A percentile compares a stretch with the other conserved stretches of the same genome.
Conservation (phyloP, 2,888 invertebrate species). For the Mythimna impura region DNA sequence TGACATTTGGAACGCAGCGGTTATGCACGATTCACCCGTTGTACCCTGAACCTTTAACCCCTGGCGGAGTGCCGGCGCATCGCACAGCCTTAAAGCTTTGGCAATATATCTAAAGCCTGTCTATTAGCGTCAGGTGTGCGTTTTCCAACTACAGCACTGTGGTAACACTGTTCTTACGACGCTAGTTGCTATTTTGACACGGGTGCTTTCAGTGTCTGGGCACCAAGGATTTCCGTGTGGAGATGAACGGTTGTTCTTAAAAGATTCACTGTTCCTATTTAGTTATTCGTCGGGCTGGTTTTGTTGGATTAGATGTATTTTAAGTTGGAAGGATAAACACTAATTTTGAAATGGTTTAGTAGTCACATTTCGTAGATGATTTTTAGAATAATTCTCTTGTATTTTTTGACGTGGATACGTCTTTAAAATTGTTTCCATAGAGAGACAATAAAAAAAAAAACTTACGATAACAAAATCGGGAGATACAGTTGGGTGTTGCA, state of each 20-base stretch:
- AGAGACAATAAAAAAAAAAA: too few relatives aligned
- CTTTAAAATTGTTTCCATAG: too few relatives aligned
- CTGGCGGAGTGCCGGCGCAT: conserved; percentile 44
- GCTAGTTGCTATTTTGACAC: conserved; percentile 5
- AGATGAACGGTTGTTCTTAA: conserved; percentile 30
- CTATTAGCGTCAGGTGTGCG: conserved; percentile 26
- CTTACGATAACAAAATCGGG: too few relatives aligned
- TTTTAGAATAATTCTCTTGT: background rate
- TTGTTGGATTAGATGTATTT: conserved; percentile 15
- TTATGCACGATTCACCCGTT: conserved; percentile 48
- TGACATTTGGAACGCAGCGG: conserved; percentile 57
- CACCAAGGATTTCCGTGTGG: conserved; percentile 37
- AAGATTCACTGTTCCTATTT: conserved; percentile 18
- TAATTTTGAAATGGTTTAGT: conserved; percentile 1
- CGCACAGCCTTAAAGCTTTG: conserved; percentile 40
- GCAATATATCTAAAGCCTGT: conserved; percentile 48
- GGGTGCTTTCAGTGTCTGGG: conserved; percentile 20
- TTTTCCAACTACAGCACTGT: conserved; percentile 40
- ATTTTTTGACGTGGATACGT: background rate
- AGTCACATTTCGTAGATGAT: background rate
- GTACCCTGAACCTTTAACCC: conserved; percentile 64
- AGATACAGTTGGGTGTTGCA: too few relatives aligned
- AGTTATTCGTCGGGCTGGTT: conserved; percentile 9
- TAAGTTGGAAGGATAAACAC: conserved; percentile 19
- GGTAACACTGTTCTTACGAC: conserved; percentile 1